A percentile compares a stretch with the other conserved stretches of the same genome.
These are phyloP conservation scores for Rhipidura dahli DNA, from an alignment of 2,113 vertebrate genomes.

Conservation along the genomic window DNA sequence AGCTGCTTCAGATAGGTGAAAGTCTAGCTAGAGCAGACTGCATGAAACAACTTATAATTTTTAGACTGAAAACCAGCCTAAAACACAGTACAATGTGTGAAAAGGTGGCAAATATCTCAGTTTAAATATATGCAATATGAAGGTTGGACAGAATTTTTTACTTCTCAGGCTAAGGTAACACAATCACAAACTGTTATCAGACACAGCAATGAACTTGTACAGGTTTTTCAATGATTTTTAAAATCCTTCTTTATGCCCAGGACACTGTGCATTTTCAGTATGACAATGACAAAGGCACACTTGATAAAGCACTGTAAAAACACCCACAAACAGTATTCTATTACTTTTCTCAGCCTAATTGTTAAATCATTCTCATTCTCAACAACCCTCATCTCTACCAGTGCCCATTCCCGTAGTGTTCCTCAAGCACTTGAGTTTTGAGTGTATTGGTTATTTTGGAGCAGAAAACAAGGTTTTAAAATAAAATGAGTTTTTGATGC, in stretches of 20 bases:
- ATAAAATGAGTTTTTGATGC: background rate
- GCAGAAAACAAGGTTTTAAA: background rate
- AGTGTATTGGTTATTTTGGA: background rate
- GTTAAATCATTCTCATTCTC: background rate
- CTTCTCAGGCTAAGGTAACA: background rate
- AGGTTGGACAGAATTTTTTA: background rate
- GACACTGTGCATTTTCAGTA: background rate
- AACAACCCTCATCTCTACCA: background rate
- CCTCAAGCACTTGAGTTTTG: background rate
- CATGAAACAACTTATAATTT: background rate
- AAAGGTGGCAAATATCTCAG: background rate
- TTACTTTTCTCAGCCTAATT: background rate
- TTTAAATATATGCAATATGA: background rate
- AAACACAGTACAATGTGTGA: background rate
- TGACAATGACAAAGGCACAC: background rate
- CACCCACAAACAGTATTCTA: background rate
- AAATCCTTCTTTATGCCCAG: background rate
- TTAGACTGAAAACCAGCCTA: background rate
- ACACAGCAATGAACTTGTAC: background rate
- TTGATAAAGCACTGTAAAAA: background rate
- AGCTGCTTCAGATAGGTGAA: background rate
- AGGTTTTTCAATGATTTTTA: background rate
- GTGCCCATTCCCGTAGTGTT: background rate
- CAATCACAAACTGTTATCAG: background rate
- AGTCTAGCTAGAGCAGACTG: background rate